Percentiles rank a stretch among this genome's conserved stretches.
phyloP scores from a whole-genome alignment of 1,140 invertebrate species.

The Euwallacea similis region DNA sequence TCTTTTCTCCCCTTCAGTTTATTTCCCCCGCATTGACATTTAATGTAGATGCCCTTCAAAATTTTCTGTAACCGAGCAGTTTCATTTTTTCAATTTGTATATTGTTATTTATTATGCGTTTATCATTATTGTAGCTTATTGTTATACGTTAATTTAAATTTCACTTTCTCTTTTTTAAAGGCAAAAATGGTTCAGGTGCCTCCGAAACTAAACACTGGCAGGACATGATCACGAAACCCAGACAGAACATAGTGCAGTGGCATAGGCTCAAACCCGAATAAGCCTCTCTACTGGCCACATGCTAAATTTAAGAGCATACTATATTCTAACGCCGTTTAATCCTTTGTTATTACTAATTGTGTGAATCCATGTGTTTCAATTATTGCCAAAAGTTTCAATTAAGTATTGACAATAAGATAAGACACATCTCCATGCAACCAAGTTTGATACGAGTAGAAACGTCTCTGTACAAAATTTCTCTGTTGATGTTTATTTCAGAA shows the following conservation, averaged over 20 bases:
- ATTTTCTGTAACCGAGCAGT: too few species aligned
- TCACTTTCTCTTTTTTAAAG: constrained; percentile 58
- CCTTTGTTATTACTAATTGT: too few species aligned
- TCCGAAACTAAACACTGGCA: constrained; percentile 94
- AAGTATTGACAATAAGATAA: constrained; percentile 17
- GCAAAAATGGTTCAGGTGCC: constrained; percentile 88
- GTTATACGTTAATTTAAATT: not conserved
- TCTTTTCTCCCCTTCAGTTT: too few species aligned
- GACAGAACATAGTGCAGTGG: constrained; percentile 91
- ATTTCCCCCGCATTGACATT: too few species aligned
- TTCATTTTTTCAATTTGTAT: not conserved
- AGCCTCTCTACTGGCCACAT: constrained; percentile 38
- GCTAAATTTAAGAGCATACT: too few species aligned
- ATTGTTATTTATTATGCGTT: not conserved
- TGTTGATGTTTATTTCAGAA: too few species aligned
- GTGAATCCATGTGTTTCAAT: not conserved
- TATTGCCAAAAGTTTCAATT: not conserved
- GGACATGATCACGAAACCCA: constrained; percentile 94
- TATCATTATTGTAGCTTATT: not conserved
- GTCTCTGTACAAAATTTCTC: too few species aligned
- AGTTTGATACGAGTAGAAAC: too few species aligned
- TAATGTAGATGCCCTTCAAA: too few species aligned
- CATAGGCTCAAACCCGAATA: constrained; percentile 86
- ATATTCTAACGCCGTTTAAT: too few species aligned
- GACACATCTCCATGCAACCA: not conserved